A percentile compares a stretch with the other conserved stretches of the same genome.
Evolutionary conservation across 2,113 vertebrate species (phyloP).

Genomic region (Danionella cerebrum): DNA sequence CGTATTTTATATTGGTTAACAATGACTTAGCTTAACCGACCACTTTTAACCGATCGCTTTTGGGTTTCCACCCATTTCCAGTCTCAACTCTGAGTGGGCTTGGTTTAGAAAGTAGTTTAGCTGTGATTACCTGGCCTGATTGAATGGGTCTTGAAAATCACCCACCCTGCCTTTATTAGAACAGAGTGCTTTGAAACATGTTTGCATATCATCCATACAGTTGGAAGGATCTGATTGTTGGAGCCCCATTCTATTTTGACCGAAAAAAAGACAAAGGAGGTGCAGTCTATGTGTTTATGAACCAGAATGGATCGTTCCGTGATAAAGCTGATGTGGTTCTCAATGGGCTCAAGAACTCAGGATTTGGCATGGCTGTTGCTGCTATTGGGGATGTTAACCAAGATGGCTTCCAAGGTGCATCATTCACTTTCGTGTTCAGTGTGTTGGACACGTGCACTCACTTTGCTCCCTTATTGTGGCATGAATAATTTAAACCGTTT

Average conservation of each 20-base stretch:
- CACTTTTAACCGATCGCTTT: too few relatives aligned
- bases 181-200: neutral
- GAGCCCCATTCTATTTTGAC: slow-evolving; percentile 85
- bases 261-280: slow-evolving; percentile 73
- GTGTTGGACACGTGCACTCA: too few relatives aligned
- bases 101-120: too few relatives aligned
- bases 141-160: too few relatives aligned
- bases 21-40: too few relatives aligned
- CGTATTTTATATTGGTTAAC: too few relatives aligned
- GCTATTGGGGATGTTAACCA: slow-evolving; percentile 82
- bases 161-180: neutral
- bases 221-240: slow-evolving; percentile 87
- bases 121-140: too few relatives aligned
- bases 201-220: slow-evolving; percentile 48
- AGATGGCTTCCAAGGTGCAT: slow-evolving; percentile 92
- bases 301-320: slow-evolving; percentile 69
- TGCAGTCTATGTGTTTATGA: slow-evolving; percentile 82
- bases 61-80: too few relatives aligned
- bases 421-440: too few relatives aligned
- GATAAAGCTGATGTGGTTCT: slow-evolving; percentile 53
- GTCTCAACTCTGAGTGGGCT: too few relatives aligned
- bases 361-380: slow-evolving; percentile 75
- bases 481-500: neutral
- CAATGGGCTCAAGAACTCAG: slow-evolving; percentile 64
- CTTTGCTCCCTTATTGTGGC: slow-evolving; percentile 24